phyloP scores from a whole-genome alignment of 2,113 vertebrate genomes.

The Himantopus leucocephalus region DNA sequence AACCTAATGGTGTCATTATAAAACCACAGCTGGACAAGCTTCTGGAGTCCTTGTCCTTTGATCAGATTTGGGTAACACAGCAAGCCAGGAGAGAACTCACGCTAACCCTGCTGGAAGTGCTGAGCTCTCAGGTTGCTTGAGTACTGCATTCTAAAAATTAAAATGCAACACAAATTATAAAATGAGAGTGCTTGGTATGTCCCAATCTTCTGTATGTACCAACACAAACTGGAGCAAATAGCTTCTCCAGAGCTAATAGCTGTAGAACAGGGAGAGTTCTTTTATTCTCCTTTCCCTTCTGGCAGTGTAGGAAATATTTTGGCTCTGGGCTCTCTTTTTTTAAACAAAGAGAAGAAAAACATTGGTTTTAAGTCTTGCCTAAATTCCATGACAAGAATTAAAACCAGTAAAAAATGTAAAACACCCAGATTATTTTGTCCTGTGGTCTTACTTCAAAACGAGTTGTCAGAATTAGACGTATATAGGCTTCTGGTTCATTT shows the following conservation, averaged over 20 bases:
- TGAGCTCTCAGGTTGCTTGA: constrained; percentile 40
- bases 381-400: background rate
- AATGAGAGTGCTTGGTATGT: background rate
- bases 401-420: background rate
- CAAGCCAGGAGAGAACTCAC: constrained; percentile 40
- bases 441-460: background rate
- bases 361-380: background rate
- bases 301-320: background rate
- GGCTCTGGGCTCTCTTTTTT: background rate
- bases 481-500: background rate
- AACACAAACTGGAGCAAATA: background rate
- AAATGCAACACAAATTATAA: background rate
- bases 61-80: constrained; percentile 72
- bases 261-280: background rate
- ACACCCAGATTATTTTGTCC: background rate
- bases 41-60: constrained; percentile 74
- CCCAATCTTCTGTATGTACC: background rate
- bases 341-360: background rate
- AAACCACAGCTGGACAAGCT: constrained; percentile 78
- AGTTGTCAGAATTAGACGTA: background rate
- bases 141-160: constrained; percentile 54
- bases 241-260: background rate
- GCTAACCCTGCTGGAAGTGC: constrained; percentile 46
- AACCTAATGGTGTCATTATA: constrained; percentile 76
- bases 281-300: background rate